phyloP scores from a whole-genome alignment of 2,888 invertebrate genomes.

The Doris montereyensis region DNA sequence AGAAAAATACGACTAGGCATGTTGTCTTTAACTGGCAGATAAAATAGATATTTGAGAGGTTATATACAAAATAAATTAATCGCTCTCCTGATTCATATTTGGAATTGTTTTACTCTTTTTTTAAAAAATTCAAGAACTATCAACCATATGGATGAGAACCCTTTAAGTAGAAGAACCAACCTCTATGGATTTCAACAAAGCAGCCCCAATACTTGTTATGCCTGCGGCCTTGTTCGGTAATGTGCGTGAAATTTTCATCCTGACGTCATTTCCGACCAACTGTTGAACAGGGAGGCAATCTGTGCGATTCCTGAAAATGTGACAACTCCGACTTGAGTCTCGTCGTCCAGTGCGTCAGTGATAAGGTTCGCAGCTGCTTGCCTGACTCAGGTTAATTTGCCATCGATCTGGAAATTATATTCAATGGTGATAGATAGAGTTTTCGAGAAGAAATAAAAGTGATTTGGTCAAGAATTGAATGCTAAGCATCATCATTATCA shows the following conservation, averaged over 20 bases:
- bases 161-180: slow-evolving; percentile 30
- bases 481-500: no score
- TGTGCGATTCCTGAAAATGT: slow-evolving; percentile 35
- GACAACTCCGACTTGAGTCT: slow-evolving; percentile 38
- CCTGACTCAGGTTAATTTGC: slow-evolving; percentile 40
- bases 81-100: no score
- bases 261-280: slow-evolving; percentile 21
- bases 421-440: no score
- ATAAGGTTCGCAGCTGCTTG: slow-evolving; percentile 48
- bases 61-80: no score
- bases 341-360: slow-evolving; percentile 38
- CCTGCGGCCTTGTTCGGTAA: slow-evolving; percentile 36
- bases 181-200: slow-evolving; percentile 38
- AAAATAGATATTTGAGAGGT: no score
- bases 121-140: no score
- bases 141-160: no score
- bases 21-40: no score
- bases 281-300: slow-evolving; percentile 29
- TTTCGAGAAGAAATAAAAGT: no score
- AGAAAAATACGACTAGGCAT: no score
- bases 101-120: no score
- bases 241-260: slow-evolving; percentile 14
- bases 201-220: slow-evolving; percentile 39
- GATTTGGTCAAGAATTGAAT: no score
- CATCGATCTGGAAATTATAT: slow-evolving; percentile 33